Evolutionary conservation across 30 jellyfish, hydroid and myxozoan species (phyloP), one percentile per base, ranked within the genome.

Genomic region (Cassiopea andromeda): DNA sequence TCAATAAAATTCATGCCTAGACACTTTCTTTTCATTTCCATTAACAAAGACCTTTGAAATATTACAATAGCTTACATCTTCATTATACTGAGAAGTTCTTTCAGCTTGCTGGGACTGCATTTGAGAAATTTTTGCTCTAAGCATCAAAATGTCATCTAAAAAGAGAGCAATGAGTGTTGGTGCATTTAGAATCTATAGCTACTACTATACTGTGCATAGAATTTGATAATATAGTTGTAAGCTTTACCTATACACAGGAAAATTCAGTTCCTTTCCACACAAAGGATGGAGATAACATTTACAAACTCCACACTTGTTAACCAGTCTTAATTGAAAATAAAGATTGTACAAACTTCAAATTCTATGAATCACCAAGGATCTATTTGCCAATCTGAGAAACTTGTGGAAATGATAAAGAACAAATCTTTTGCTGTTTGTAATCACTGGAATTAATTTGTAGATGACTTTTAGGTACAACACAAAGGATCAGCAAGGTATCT

Each of bases 71-170:
- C 84, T 67, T 68, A 87, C 94, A 69, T 87, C 90, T 78, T 87
- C 94, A 57, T 87, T 87, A 58, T 87, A 77, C 48, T 87, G 90
- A 44, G 69, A 87, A n/a, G 82, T 90, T 48, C 87, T 87, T 17
- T 87, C 94, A 45, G 94, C 94, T 87, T 87, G 90, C 16, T 87
- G 85, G 0, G 88, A 67, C 78, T 87, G 90, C 90, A 87, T 77
- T 18, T 66, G 80, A 13, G 94, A 87, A 6, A 87, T 57, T 46
- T 49, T 87, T 50, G 60, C 78, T 48, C 94, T 67, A 69, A 87
- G 48, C 17, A 72, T 72, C 18, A 76, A 27, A 7, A 87, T 73
- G 48, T 87, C 94, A 69, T 78, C 94, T 87, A 17, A 13, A 64
- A 64, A 14, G 6, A 64, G 27, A 64, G 27, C 8, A 64, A 27